Conservation (phyloP, 2,113 vertebrate species). For the Columba livia region DNA sequence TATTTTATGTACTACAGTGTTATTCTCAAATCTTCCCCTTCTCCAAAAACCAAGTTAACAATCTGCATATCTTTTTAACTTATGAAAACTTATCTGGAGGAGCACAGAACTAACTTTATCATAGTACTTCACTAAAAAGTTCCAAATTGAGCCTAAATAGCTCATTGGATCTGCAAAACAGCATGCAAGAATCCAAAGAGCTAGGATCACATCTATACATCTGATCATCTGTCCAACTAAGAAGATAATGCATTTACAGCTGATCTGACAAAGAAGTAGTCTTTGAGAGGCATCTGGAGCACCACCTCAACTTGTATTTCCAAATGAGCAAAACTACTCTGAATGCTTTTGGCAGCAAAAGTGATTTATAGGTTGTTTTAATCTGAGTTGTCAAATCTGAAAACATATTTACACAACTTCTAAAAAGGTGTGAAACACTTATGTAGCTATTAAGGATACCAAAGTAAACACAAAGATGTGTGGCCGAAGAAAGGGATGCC, state of each 20-base stretch:
- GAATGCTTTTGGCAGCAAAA: not conserved
- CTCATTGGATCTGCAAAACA: not conserved
- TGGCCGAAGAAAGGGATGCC: not conserved
- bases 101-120: not conserved
- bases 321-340: not conserved
- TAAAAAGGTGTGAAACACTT: not conserved
- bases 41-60: not conserved
- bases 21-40: not conserved
- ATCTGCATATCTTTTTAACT: not conserved
- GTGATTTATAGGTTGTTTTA: not conserved
- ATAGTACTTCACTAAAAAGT: not conserved
- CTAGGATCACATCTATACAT: not conserved
- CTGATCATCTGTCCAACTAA: not conserved
- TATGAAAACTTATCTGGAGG: not conserved
- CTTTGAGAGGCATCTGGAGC: not conserved
- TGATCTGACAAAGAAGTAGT: not conserved
- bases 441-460: not conserved
- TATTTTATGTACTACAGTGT: not conserved
- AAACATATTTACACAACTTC: not conserved
- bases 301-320: not conserved
- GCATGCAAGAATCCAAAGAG: not conserved
- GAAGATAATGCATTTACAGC: not conserved
- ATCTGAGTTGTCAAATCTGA: not conserved
- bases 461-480: not conserved
- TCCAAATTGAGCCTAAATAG: not conserved